Evolutionary conservation across 2,888 invertebrate genomes (phyloP).

Genomic region (Lobophora halterata): DNA sequence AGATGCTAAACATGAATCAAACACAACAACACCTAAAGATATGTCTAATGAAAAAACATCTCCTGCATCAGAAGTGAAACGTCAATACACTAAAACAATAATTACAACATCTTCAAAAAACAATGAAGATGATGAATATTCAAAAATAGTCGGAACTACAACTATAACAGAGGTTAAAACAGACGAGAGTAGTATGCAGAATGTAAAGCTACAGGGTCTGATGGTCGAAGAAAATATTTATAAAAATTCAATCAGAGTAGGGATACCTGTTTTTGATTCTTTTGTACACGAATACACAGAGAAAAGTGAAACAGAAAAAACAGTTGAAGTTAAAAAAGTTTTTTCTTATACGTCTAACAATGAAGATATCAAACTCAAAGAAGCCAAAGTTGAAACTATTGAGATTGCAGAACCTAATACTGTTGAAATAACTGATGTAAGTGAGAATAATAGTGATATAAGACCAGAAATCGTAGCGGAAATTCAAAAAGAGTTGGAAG

Average conservation of each 20-base stretch:
- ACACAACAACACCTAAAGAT: not conserved
- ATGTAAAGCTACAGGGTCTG: conserved; percentile 12
- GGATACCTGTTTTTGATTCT: conserved; percentile 29
- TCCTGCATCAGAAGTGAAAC: conserved; percentile 20
- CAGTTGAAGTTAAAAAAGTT: conserved; percentile 21
- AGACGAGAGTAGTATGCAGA: conserved; percentile 11
- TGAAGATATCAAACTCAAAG: conserved; percentile 15
- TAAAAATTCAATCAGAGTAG: conserved; percentile 26
- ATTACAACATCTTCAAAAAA: conserved; percentile 10
- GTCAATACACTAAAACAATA: conserved; percentile 13
- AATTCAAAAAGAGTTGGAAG: conserved; percentile 9
- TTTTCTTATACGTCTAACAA: conserved; percentile 16
- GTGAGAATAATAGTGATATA: not conserved
- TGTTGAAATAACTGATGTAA: not conserved
- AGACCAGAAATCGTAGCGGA: conserved; percentile 4
- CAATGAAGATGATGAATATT: conserved; percentile 17
- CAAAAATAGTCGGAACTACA: conserved; percentile 19
- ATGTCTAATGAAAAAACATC: conserved; percentile 7
- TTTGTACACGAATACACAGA: conserved; percentile 18
- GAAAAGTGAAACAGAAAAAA: conserved; percentile 16
- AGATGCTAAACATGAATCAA: too few species aligned
- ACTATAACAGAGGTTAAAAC: conserved; percentile 16
- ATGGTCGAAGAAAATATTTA: conserved; percentile 27
- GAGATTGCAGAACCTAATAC: conserved; percentile 3
- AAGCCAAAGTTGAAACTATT: conserved; percentile 1